These are phyloP conservation scores for Vanessa atalanta DNA, from an alignment of 1,140 invertebrate genomes.

Conservation along the genomic window DNA sequence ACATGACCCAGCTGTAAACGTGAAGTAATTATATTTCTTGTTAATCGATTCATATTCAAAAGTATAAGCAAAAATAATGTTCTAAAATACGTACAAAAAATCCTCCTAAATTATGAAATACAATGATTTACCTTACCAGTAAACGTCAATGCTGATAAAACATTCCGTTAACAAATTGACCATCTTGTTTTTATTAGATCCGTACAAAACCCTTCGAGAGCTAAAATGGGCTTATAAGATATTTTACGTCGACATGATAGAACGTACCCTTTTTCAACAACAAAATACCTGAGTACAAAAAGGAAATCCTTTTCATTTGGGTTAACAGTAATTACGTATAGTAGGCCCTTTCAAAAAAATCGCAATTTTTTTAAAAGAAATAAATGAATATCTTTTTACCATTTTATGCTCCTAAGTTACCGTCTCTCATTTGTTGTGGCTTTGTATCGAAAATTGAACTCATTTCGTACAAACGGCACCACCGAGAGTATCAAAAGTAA, in stretches of 20 bases:
- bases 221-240: constrained; percentile 17
- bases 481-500: too few species aligned
- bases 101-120: neutral
- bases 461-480: too few species aligned
- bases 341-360: constrained; percentile 23
- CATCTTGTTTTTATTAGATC: constrained; percentile 24
- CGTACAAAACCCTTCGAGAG: constrained; percentile 19
- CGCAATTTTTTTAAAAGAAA: constrained; percentile 11
- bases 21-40: too few species aligned
- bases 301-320: constrained; percentile 25
- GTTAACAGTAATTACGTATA: constrained; percentile 24
- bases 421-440: neutral
- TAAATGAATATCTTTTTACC: constrained; percentile 7
- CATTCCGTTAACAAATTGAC: constrained; percentile 6
- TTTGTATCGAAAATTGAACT: too few species aligned
- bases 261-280: constrained; percentile 18
- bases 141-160: constrained; percentile 16
- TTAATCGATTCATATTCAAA: neutral
- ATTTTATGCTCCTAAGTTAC: constrained; percentile 5
- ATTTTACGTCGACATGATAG: constrained; percentile 21
- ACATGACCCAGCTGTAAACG: too few species aligned
- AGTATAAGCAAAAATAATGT: neutral
- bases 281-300: constrained; percentile 22
- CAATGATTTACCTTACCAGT: neutral
- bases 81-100: neutral